Evolutionary conservation across 2,797 vertebrate species (phyloP), one percentile per base, ranked within the genome.

Genomic region (Myotis pilosus): DNA sequence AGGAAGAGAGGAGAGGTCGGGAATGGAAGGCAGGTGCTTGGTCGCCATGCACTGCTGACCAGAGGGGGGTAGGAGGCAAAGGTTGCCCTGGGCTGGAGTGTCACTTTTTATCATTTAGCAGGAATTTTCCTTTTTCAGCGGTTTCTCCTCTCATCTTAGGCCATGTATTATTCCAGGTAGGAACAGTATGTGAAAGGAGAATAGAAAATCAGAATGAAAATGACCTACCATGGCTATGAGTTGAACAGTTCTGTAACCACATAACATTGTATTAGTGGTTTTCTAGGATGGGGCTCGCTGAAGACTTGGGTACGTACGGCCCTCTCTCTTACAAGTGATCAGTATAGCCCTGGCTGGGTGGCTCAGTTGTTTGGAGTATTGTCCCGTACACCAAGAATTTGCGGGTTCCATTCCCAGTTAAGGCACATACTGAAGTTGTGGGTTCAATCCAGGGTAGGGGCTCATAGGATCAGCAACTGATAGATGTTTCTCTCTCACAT

Each of bases 1-100:
- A 92, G 57, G 87, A 66, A 96, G 79, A 96, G 86, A 89, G 38
- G 79, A 95, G 86, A 87, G 33, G 83, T 88, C 23, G 83, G 22
- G 75, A 92, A 60, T 47, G 30, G 69, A 87, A 85, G 84, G 30
- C 47, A 76, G 60, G 20, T 66, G 74, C n/a, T 33, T 47, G 84
- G 49, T 85, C 57, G 25, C 51, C 47, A 22, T 3, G 76, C 49
- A 28, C 0, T 0, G 53, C 83, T 41, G 49, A 66, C 38, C 88
- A 93, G 44, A 1, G 64, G 87, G 69, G 30, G 89, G 11, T 5
- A 8, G 25, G 1, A 68, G 72, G 9, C 88, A 90, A 66, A 84
- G 55, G 79, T 89, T 38, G n/a, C 71, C 60, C 62, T 94, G 47
- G 55, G 76, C 62, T 76, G 71, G 69, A 60, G 22, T 33, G 81